Evolutionary conservation across 2,797 vertebrate species (phyloP).

Genomic region (Platyrinchus mystaceus): DNA sequence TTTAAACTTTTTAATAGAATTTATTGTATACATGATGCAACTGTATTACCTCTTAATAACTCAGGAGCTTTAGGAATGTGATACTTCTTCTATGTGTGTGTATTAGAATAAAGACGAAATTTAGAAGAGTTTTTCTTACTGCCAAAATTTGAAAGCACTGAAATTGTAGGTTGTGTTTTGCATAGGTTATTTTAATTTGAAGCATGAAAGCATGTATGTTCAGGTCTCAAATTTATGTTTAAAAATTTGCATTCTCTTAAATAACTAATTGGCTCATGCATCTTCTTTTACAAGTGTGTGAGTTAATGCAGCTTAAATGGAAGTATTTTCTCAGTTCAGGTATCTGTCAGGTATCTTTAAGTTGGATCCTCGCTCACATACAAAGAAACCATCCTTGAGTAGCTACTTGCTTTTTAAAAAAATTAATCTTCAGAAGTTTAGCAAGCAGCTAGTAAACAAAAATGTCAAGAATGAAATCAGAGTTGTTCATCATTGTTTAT

Average conservation of each 20-base stretch:
- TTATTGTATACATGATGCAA: neutral
- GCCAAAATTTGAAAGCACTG: neutral
- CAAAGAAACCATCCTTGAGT: neutral
- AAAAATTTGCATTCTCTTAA: neutral
- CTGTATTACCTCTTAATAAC: neutral
- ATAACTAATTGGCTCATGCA: neutral
- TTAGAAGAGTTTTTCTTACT: neutral
- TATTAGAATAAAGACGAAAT: neutral
- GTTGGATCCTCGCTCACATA: neutral
- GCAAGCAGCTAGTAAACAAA: neutral
- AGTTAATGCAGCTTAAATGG: neutral
- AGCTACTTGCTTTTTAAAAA: neutral
- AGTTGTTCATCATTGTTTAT: neutral
- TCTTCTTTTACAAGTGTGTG: neutral
- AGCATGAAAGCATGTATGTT: neutral
- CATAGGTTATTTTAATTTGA: neutral
- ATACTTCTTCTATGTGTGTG: neutral
- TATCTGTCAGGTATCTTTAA: neutral
- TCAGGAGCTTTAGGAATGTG: neutral
- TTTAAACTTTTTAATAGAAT: neutral
- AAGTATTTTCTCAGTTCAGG: neutral
- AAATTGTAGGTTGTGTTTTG: neutral
- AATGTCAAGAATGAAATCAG: neutral
- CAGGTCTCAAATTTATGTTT: neutral
- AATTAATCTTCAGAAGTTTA: neutral